Conservation (phyloP, 2,113 vertebrate species). For the Proteles cristata region DNA sequence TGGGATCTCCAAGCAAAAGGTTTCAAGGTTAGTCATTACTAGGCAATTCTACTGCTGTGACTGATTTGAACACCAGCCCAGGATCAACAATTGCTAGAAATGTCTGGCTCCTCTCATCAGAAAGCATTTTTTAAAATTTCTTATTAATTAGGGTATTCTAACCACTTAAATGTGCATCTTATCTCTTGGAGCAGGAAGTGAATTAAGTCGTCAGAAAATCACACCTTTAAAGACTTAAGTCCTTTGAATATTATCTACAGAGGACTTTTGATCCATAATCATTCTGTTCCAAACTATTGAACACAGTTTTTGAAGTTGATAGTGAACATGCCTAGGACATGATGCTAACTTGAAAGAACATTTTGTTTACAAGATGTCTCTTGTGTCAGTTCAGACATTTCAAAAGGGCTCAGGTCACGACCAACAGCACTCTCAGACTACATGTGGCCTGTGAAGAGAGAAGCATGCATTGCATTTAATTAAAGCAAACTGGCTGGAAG, state of each 20-base stretch:
- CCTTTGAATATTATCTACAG: background rate
- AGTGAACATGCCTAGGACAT: constrained; percentile 52
- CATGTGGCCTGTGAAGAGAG: constrained; percentile 24
- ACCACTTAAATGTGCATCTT: background rate
- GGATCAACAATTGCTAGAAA: constrained; percentile 19
- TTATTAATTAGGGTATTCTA: constrained; percentile 58
- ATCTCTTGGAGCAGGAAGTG: constrained; percentile 58
- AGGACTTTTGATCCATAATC: background rate
- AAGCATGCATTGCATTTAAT: constrained; percentile 63
- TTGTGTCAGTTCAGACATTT: constrained; percentile 57
- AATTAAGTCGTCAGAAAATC: constrained; percentile 28
- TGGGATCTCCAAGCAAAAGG: constrained; percentile 68
- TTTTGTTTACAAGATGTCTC: constrained; percentile 62
- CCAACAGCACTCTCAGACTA: constrained; percentile 47
- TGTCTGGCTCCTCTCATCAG: constrained; percentile 71
- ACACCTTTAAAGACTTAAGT: background rate
- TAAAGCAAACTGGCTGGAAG: constrained; percentile 64
- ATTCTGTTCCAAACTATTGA: constrained; percentile 6
- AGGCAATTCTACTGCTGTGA: background rate
- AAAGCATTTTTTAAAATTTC: constrained; percentile 59
- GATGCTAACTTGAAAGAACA: constrained; percentile 62
- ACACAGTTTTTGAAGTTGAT: constrained; percentile 66
- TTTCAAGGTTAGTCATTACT: constrained; percentile 71
- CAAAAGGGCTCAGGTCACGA: background rate
- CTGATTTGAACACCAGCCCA: background rate